Evolutionary conservation across 2,888 invertebrate species (phyloP).

Genomic region (Athrips mouffetella): DNA sequence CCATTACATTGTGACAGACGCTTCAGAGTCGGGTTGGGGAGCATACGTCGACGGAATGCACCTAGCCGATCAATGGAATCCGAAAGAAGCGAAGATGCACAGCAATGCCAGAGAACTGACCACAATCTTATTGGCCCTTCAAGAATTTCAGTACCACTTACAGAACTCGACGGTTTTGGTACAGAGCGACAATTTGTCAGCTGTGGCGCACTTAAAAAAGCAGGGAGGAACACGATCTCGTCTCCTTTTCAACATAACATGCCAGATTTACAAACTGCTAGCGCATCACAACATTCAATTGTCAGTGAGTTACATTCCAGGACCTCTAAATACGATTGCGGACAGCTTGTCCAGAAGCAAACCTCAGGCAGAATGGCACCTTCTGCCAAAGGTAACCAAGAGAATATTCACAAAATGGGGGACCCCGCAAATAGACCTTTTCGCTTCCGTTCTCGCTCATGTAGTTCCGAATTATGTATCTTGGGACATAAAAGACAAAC

Average conservation of each 20-base stretch:
- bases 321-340: not conserved
- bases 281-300: not conserved
- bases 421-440: conserved; percentile 28
- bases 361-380: conserved; percentile 12
- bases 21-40: not conserved
- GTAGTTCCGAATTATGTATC: conserved; percentile 25
- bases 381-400: conserved; percentile 6
- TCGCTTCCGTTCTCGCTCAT: conserved; percentile 27
- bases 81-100: not conserved
- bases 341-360: conserved; percentile 4
- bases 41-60: not conserved
- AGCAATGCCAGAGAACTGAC: no score
- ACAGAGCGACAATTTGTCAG: not conserved
- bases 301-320: not conserved
- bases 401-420: conserved; percentile 26
- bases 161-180: not conserved
- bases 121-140: not conserved
- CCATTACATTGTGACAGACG: not conserved
- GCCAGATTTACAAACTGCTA: not conserved
- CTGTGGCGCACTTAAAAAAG: not conserved
- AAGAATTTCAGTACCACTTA: not conserved
- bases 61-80: not conserved
- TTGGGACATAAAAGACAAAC: conserved; percentile 20
- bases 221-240: not conserved
- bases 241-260: not conserved